These are phyloP conservation scores for Oconnorella tubifera DNA, from an alignment of 2,888 invertebrate genomes.

Conservation along the genomic window DNA sequence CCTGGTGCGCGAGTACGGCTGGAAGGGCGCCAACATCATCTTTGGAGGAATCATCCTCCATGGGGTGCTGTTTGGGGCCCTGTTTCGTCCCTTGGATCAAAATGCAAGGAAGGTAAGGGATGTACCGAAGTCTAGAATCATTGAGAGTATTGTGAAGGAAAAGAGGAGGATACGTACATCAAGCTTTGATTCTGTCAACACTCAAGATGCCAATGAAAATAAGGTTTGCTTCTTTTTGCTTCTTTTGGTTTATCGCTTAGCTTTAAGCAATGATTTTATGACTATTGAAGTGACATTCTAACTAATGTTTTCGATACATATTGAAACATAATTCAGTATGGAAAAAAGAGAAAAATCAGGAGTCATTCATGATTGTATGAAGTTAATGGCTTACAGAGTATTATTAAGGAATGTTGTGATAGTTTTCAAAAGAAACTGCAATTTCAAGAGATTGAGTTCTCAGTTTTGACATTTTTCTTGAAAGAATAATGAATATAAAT, in stretches of 20 bases:
- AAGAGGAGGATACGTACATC: constrained; percentile 5
- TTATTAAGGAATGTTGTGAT: too few relatives aligned
- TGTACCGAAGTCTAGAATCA: neutral
- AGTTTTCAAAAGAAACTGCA: too few relatives aligned
- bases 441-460: too few relatives aligned
- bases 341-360: too few relatives aligned
- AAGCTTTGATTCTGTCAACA: neutral
- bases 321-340: too few relatives aligned
- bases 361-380: too few relatives aligned
- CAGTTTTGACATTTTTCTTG: too few relatives aligned
- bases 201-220: neutral
- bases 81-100: constrained; percentile 75
- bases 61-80: constrained; percentile 72
- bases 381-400: too few relatives aligned
- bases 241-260: neutral
- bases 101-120: neutral
- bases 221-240: neutral
- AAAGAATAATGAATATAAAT: too few relatives aligned
- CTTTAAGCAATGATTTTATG: too few relatives aligned
- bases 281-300: too few relatives aligned
- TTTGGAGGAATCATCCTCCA: constrained; percentile 76
- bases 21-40: constrained; percentile 74
- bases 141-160: constrained; percentile 9
- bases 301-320: too few relatives aligned
- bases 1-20: constrained; percentile 66